A percentile compares a stretch with the other conserved stretches of the same genome.
Conservation (phyloP, 2,113 vertebrate species). For the Hippocampus zosterae region DNA sequence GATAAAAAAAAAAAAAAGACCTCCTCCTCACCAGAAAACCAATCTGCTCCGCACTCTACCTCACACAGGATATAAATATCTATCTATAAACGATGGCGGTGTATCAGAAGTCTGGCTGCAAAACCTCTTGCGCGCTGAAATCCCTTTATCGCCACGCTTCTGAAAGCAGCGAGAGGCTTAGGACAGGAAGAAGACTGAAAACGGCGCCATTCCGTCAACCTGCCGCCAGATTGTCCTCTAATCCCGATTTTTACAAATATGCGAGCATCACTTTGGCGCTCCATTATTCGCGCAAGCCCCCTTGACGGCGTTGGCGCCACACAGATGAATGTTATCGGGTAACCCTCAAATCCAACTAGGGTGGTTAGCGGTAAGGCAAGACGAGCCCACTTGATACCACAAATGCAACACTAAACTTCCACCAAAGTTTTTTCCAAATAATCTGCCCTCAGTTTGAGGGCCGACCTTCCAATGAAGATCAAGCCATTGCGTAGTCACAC, state of each 20-base stretch:
- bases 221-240: conserved; percentile 63
- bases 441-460: neutral
- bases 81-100: conserved; percentile 6
- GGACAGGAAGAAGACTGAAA: conserved; percentile 51
- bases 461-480: neutral
- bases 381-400: neutral
- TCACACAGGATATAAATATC: neutral
- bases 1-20: conserved; percentile 17
- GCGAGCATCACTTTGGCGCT: conserved; percentile 45
- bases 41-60: conserved; percentile 42
- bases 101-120: conserved; percentile 56
- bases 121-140: conserved; percentile 62
- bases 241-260: conserved; percentile 68
- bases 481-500: no score
- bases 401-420: no score
- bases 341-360: neutral
- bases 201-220: conserved; percentile 66
- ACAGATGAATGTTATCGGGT: neutral
- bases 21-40: conserved; percentile 45
- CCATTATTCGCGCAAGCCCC: conserved; percentile 39
- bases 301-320: conserved; percentile 25
- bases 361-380: no score
- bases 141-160: conserved; percentile 67
- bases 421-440: neutral
- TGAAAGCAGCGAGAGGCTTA: conserved; percentile 62